Evolutionary conservation across 2,113 vertebrate genomes (phyloP).

Genomic region (Zingel zingel): DNA sequence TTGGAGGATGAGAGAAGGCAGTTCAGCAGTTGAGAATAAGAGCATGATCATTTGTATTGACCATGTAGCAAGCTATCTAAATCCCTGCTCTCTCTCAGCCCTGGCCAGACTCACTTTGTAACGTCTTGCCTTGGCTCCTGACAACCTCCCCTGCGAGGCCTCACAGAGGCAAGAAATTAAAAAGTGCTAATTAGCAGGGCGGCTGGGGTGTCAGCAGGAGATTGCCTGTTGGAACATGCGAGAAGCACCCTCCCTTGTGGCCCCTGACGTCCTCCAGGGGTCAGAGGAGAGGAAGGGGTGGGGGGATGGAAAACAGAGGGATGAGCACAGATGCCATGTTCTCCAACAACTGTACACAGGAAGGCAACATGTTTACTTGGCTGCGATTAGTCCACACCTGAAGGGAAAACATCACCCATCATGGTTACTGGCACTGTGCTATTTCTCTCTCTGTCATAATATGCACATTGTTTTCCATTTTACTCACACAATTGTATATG

Average conservation of each 20-base stretch:
- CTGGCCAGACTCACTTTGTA: background rate
- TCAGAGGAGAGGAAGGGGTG: slow-evolving; percentile 35
- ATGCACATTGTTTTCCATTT: slow-evolving; percentile 4
- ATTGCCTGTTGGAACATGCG: slow-evolving; percentile 74
- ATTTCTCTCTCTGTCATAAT: slow-evolving; percentile 26
- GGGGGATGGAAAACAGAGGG: slow-evolving; percentile 65
- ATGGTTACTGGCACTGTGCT: background rate
- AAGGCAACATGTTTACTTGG: slow-evolving; percentile 79
- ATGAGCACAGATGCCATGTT: slow-evolving; percentile 66
- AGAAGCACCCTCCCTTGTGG: slow-evolving; percentile 55
- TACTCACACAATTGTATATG: background rate
- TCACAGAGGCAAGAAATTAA: slow-evolving; percentile 63
- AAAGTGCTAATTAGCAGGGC: slow-evolving; percentile 69
- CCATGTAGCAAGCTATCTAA: background rate
- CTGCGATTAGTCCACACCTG: slow-evolving; percentile 61
- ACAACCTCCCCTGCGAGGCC: slow-evolving; percentile 26
- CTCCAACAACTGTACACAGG: slow-evolving; percentile 52
- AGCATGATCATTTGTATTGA: background rate
- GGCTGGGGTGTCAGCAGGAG: slow-evolving; percentile 40
- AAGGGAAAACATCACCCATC: slow-evolving; percentile 51
- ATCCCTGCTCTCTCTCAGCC: background rate
- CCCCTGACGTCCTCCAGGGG: slow-evolving; percentile 49
- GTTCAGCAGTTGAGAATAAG: background rate
- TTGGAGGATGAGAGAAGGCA: background rate
- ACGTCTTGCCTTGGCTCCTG: slow-evolving; percentile 18